Evolutionary conservation across 2,113 vertebrate genomes (phyloP).

Genomic region (Neolamprologus sp.): DNA sequence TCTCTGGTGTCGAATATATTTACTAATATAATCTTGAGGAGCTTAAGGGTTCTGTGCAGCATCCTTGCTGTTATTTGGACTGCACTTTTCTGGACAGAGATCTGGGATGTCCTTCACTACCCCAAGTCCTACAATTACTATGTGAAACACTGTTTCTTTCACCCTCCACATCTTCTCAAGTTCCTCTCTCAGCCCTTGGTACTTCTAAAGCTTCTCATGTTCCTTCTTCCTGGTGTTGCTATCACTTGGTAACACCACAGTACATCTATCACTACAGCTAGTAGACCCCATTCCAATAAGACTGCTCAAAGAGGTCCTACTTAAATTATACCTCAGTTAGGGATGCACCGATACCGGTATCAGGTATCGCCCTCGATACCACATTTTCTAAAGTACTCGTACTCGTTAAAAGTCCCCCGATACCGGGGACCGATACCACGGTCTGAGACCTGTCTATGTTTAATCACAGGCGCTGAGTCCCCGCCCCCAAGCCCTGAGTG

Average conservation of each 20-base stretch:
- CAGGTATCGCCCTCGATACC: too few species aligned
- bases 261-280: neutral
- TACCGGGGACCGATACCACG: too few species aligned
- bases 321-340: neutral
- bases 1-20: neutral
- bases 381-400: too few species aligned
- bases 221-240: fast-evolving
- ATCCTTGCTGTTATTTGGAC: neutral
- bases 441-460: too few species aligned
- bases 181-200: neutral
- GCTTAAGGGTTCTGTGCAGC: neutral
- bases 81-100: neutral
- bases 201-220: neutral
- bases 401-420: too few species aligned
- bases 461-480: too few species aligned
- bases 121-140: neutral
- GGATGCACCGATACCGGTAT: too few species aligned
- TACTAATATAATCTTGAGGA: neutral
- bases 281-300: neutral
- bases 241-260: neutral
- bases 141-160: neutral
- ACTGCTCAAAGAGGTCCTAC: fast-evolving
- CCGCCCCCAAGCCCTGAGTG: too few species aligned
- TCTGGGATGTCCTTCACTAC: neutral
- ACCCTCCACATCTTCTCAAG: neutral